phyloP scores from a whole-genome alignment of 2,888 invertebrate genomes.

The Lithodes maja region DNA sequence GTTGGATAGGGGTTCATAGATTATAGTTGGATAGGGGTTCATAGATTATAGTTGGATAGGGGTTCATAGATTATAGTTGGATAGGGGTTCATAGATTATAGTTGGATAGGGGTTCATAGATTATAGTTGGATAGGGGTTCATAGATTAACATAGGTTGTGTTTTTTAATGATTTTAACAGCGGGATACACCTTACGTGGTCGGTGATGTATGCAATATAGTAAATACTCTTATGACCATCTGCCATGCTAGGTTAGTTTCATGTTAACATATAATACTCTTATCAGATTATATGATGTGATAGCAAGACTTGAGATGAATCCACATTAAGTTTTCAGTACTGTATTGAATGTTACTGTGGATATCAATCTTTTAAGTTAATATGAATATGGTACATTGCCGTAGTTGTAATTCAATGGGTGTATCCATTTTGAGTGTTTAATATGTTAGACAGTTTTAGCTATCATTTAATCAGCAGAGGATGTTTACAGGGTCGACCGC shows the following conservation, averaged over 20 bases:
- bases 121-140: not conserved
- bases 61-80: not conserved
- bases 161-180: not conserved
- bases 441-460: no score
- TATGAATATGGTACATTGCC: no score
- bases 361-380: no score
- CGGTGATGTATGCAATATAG: not conserved
- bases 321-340: no score
- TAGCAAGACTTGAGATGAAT: no score
- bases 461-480: no score
- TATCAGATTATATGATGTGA: no score
- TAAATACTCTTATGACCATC: not conserved
- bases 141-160: not conserved
- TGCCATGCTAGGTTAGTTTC: not conserved
- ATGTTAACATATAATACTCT: not conserved
- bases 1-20: not conserved
- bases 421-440: no score
- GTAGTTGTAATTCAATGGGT: no score
- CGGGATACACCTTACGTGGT: not conserved
- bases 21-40: not conserved
- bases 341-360: no score
- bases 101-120: not conserved
- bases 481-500: no score
- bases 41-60: not conserved
- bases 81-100: not conserved